phyloP scores from a whole-genome alignment of 2,113 vertebrate genomes.

The Aptenodytes forsteri region DNA sequence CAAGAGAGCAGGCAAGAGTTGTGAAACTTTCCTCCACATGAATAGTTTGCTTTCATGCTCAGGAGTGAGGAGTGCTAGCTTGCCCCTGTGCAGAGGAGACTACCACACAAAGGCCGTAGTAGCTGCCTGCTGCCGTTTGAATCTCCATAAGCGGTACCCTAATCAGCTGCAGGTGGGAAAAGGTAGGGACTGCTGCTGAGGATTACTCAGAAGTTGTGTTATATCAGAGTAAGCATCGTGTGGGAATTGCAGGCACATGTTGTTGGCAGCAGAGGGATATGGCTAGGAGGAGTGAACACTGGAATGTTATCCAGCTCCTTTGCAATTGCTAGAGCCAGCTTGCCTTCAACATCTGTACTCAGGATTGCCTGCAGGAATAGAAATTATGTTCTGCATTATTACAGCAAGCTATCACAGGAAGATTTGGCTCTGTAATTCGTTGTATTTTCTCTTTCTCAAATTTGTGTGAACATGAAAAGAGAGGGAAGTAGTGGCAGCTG shows the following conservation, averaged over 20 bases:
- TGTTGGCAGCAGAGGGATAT: neutral
- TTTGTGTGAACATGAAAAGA: neutral
- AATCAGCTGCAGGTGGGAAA: neutral
- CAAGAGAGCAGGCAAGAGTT: neutral
- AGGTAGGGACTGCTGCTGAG: neutral
- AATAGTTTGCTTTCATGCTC: neutral
- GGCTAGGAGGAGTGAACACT: neutral
- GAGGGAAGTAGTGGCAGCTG: neutral
- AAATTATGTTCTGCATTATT: neutral
- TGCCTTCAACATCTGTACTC: slow-evolving; percentile 26
- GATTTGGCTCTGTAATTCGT: neutral
- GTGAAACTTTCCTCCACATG: neutral
- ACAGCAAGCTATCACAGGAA: neutral
- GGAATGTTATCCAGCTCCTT: neutral
- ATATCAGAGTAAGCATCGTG: neutral
- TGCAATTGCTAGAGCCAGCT: neutral
- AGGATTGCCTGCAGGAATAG: neutral
- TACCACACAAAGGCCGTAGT: neutral
- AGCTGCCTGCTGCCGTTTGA: neutral
- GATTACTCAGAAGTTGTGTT: neutral
- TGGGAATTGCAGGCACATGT: neutral
- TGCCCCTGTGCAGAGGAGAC: neutral
- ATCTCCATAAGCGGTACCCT: fast-evolving
- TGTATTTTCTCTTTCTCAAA: neutral
- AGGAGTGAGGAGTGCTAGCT: neutral